phyloP scores from a whole-genome alignment of 2,113 vertebrate genomes.

The Alligator sinensis region DNA sequence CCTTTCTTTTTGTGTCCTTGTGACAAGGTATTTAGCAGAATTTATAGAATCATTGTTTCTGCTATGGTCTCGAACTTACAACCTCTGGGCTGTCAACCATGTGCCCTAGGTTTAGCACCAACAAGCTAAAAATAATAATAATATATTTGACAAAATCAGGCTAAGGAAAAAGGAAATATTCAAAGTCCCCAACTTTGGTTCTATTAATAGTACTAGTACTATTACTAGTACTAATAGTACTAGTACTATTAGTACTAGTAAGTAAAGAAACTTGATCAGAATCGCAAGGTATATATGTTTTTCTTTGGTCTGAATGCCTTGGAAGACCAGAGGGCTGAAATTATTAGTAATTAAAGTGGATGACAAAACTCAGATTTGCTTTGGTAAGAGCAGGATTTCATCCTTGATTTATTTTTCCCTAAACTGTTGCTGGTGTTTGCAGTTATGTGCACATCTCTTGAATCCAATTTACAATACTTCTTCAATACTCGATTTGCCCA shows the following conservation, averaged over 20 bases:
- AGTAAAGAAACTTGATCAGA: background rate
- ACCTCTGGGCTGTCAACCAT: too few species aligned
- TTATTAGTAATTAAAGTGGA: background rate
- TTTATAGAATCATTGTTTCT: too few species aligned
- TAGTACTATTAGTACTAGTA: background rate
- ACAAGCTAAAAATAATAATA: too few species aligned
- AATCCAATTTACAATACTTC: background rate
- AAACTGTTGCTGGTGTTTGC: background rate
- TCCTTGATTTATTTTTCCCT: constrained; percentile 33
- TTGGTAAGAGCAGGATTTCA: constrained; percentile 15
- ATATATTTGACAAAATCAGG: background rate
- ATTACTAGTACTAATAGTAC: too few species aligned
- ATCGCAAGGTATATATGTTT: background rate
- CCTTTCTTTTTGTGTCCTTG: too few species aligned
- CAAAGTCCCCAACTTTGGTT: background rate
- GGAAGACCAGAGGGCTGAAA: background rate
- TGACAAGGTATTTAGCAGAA: too few species aligned
- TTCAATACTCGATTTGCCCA: constrained; percentile 1
- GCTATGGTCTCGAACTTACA: too few species aligned
- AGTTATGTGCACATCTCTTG: constrained; percentile 12
- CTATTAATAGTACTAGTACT: too few species aligned
- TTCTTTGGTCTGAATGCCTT: rapidly evolving
- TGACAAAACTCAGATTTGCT: constrained; percentile 47
- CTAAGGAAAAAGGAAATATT: background rate
- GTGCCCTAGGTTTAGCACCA: too few species aligned